A percentile compares a stretch with the other conserved stretches of the same genome.
Conservation (phyloP, 2,113 vertebrate genomes). For the Antechinus flavipes region DNA sequence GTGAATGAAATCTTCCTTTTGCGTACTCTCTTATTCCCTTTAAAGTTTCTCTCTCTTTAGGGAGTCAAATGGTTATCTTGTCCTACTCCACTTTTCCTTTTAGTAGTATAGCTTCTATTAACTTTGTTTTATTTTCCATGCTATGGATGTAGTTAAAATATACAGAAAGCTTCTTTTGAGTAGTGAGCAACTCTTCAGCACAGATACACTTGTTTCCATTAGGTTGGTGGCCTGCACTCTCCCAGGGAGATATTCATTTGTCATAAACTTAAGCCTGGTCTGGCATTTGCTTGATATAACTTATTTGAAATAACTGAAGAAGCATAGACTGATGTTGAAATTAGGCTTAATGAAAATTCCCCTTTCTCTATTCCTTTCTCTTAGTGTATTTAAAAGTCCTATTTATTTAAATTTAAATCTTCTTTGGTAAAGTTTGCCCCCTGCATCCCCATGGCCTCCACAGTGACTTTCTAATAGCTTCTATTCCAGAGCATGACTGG, state of each 20-base stretch:
- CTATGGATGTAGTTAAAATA: neutral
- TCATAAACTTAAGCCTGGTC: neutral
- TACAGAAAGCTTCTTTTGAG: neutral
- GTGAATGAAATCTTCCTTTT: neutral
- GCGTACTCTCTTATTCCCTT: neutral
- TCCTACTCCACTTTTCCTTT: neutral
- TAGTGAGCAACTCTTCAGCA: neutral
- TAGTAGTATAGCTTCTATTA: neutral
- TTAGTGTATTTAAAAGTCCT: neutral
- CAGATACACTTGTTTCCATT: neutral
- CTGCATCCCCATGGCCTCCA: rapidly evolving
- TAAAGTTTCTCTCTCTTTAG: neutral
- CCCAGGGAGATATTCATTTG: neutral
- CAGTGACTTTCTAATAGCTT: neutral
- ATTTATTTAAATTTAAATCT: neutral
- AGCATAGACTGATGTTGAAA: neutral
- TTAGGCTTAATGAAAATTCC: neutral
- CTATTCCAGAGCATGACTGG: neutral
- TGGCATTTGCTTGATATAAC: neutral
- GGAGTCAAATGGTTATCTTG: neutral
- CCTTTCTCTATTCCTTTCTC: neutral
- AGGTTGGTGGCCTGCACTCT: neutral
- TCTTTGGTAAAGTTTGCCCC: neutral
- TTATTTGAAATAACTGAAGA: neutral
- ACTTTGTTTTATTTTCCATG: neutral